Base-by-base conservation (phyloP, 2,797 vertebrate genomes). In the Bryconaethiops microstoma region DNA sequence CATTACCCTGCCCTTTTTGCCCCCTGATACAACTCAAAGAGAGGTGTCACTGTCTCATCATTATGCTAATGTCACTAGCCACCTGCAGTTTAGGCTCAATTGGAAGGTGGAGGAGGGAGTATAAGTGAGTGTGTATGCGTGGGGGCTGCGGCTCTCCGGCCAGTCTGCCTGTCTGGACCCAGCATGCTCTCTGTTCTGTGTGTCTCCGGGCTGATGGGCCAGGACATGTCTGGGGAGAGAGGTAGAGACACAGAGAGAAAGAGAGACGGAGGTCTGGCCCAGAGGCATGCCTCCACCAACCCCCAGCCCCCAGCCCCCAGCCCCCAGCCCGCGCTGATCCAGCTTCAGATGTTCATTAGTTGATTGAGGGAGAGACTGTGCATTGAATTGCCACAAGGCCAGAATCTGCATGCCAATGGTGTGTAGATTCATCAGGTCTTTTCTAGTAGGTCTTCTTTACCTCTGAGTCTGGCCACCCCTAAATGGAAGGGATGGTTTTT, bases 31-130 rank as follows among this genome's bases (percentile, higher is more conserved):
- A 92, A 92, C 88, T 94, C 88, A 92, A 91, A 93, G 92, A 90
- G 88, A 93, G 89, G 89, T 92, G 91, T 93, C 89, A 82, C 90
- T 92, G 88, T 90, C 90, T 94, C 92, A 94, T 94, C 92, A 94
- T 92, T 93, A 94, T 94, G 93, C 86, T 92, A 93, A 95, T 92
- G 79, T 45, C 0, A 52, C 89, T 85, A 92, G 91, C 90, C 90
- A 88, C 88, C 88, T 85, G 81, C 89, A 90, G 88, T 93, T 93
- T 92, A 92, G 91, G 88, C 86, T 93, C 93, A 94, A 94, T 90
- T 72, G 88, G 69, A 52, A 39, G 25, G 57, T 54, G 77, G 76
- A 69, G 65, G 72, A 74, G 76, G 76, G 63, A 3, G 52, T 60
- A 42, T 70, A n/a, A 3, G 59, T 54, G 35, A 64, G 72, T 29